Evolutionary conservation across 2,888 invertebrate species (phyloP), one percentile per base, ranked within the genome.

Genomic region (Rhynchonema sp.): DNA sequence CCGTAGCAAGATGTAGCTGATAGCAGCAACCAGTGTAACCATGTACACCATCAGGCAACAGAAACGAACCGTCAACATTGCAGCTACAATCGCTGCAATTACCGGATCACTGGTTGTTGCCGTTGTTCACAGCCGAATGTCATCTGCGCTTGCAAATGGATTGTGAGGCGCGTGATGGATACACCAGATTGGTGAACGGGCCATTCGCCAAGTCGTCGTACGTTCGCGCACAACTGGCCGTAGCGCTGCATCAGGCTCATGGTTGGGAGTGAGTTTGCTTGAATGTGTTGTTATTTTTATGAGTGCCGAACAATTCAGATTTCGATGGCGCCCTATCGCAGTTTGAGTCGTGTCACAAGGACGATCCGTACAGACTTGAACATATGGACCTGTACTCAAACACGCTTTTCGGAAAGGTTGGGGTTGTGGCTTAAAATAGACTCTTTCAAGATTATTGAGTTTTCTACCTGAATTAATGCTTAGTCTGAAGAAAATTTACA

Each of bases 321-420:
- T 66, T 69, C 61, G 66, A 66, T 29, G 60, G 61, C 28, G 68
- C 70, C 9, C 61, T 69, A 26, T 62, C 64, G 23, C 59, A 64
- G 57, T 96, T 94, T 72, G 82, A 85, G 71, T 81, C 83, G 63
- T 79, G 96, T 30, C 83, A 86, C 66, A 82, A 83, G 67, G 79
- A 81, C 67, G 98, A 98, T 79, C 98, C 96, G 0, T 92, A 83
- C 73, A 80, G 94, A 54, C 76, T 98, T 46, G 94, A 96, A 70
- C 87, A 92, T 73, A 84, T 98, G 81, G 94, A 98, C 75, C 86
- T 87, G 0, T 94, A 87, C 74, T 96, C 96, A 2, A 96, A 98
- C 78, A 78, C 96, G 59, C 78, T 98, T 13, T 98, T 91, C 73
- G 86, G 96, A 20, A 87, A 66, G 53, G 57, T 63, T n/a, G 17